These are phyloP conservation scores for Hydroisotoma schaefferi DNA, from an alignment of 2,888 invertebrate species.

Conservation along the genomic window DNA sequence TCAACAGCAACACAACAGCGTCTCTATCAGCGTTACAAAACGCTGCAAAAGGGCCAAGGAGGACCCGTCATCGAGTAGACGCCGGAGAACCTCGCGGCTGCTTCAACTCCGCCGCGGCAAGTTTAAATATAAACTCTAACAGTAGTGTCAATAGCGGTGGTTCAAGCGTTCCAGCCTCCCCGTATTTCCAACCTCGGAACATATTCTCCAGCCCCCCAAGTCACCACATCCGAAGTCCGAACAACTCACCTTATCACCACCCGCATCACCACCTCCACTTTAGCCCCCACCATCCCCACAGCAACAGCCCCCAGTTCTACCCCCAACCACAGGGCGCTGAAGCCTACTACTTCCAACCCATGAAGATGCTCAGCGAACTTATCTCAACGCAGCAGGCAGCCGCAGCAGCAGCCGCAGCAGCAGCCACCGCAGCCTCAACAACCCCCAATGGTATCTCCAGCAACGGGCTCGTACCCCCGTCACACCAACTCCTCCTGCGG, in stretches of 20 bases:
- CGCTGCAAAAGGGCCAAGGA: neutral
- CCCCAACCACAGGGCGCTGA: constrained; percentile 7
- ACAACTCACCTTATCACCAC: constrained; percentile 17
- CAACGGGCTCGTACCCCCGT: neutral
- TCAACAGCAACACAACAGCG: neutral
- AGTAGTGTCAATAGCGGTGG: constrained; percentile 8
- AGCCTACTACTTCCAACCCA: constrained; percentile 43
- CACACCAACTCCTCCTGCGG: constrained; percentile 28
- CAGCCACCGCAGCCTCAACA: constrained; percentile 2
- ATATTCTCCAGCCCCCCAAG: constrained; percentile 60
- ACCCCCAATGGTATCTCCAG: neutral
- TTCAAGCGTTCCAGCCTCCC: constrained; percentile 54
- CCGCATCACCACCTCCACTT: constrained; percentile 2
- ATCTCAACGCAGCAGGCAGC: constrained; percentile 37
- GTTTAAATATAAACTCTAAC: neutral
- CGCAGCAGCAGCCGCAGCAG: constrained; percentile 32
- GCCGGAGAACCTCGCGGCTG: constrained; percentile 92
- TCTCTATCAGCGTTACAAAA: neutral
- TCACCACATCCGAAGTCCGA: constrained; percentile 1
- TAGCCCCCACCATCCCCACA: neutral
- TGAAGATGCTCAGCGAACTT: constrained; percentile 47
- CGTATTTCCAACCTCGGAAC: constrained; percentile 67
- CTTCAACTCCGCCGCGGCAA: constrained; percentile 60
- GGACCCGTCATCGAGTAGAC: constrained; percentile 62
- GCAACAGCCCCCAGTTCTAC: neutral